Conservation (phyloP, 2,113 vertebrate species). For the Hippoglossus stenolepis region DNA sequence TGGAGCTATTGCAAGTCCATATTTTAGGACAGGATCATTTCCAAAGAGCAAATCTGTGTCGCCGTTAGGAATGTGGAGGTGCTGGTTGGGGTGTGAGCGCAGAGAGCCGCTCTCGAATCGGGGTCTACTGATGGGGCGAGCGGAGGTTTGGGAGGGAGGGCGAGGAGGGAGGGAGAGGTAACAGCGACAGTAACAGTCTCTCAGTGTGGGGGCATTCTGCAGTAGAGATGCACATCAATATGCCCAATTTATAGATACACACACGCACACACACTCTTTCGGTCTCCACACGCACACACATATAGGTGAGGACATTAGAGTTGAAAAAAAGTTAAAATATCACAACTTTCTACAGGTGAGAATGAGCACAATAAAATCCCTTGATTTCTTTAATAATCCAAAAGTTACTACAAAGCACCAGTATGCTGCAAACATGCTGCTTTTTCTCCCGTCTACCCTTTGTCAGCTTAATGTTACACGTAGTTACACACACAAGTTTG, state of each 20-base stretch:
- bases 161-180: conserved; percentile 33
- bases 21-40: conserved; percentile 33
- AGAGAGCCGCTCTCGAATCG: conserved; percentile 51
- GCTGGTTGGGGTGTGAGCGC: conserved; percentile 40
- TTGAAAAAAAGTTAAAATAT: conserved; percentile 45
- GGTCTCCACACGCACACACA: conserved; percentile 30
- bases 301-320: conserved; percentile 38
- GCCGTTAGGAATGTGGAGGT: conserved; percentile 77
- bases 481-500: conserved; percentile 58
- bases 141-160: conserved; percentile 21
- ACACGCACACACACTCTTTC: conserved; percentile 6
- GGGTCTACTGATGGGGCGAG: conserved; percentile 41
- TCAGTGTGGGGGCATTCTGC: conserved; percentile 51
- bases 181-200: conserved; percentile 33
- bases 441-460: conserved; percentile 38
- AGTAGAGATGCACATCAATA: conserved; percentile 71
- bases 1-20: conserved; percentile 55
- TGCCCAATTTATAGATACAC: conserved; percentile 41
- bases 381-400: conserved; percentile 53
- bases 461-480: conserved; percentile 50
- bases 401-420: conserved; percentile 68
- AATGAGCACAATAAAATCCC: conserved; percentile 59
- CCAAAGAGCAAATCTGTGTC: conserved; percentile 50
- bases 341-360: conserved; percentile 63
- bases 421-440: conserved; percentile 65